Base-by-base conservation (phyloP, 2,888 invertebrate species). In the Thyatira batis region DNA sequence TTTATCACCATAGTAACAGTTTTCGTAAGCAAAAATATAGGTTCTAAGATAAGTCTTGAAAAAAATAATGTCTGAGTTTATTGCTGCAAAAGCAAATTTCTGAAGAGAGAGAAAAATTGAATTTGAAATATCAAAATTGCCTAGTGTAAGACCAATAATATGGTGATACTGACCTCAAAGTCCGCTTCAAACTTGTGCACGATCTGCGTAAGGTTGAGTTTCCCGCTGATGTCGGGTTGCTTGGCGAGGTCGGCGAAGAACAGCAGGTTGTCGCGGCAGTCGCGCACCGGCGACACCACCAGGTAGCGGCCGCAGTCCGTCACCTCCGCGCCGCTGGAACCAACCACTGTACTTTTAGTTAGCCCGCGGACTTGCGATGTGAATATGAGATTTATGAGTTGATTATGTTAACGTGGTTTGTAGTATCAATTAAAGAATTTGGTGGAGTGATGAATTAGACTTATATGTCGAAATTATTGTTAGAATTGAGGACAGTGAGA, bases 251-350 rank as follows among this genome's bases (percentile, higher is more conserved):
- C 95, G 5, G 96, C 95, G 89, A 95, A 97, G 91, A 95, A 98
- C 52, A 98, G 88, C 74, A 97, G 93, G 90, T 98, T 98, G 88
- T 98, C 97, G 60, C 97, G 96, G 80, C 98, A 98, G 69, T 98
- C 98, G 84, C 97, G 96, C 59, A 95, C 94, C 17, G 97, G 95
- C 1, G 94, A 94, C 71, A 99, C 93, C 33, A 99, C 92, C 66
- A 99, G 92, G 92, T 97, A 99, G 44, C 95, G 93, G 3, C 99
- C 99, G 92, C 98, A 98, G 81, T 98, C 96, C 8, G 97, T 96
- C 51, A 99, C 97, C 69, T 94, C 93, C 10, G 96, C 96, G 60
- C 95, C 95, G 76, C 98, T 98, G 87, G 8, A 89, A 23, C 79
- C 60, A 2, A 9, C 8, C 13, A 30, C n/a, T 8, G 28, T 17